phyloP scores from a whole-genome alignment of 2,888 invertebrate genomes.

The Timandra comae region DNA sequence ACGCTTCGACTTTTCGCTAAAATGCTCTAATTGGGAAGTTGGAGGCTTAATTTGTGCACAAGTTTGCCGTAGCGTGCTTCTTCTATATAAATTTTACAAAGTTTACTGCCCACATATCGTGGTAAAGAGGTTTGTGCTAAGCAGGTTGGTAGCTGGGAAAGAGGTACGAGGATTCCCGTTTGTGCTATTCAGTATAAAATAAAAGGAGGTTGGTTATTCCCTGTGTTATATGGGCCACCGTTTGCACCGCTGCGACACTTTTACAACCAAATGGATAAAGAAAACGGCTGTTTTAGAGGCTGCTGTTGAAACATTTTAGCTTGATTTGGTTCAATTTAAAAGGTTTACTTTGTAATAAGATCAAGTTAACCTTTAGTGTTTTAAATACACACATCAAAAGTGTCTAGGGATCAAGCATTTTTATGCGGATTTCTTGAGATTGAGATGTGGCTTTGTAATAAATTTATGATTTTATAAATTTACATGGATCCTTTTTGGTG shows the following conservation, averaged over 20 bases:
- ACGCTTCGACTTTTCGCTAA: slow-evolving; percentile 12
- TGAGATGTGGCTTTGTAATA: no score
- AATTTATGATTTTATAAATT: no score
- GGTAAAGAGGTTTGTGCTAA: slow-evolving; percentile 1
- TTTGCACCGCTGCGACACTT: slow-evolving; percentile 13
- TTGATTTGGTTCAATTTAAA: no score
- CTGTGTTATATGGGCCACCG: slow-evolving; percentile 8
- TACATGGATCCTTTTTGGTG: no score
- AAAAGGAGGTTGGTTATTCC: slow-evolving; percentile 1
- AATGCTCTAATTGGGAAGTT: slow-evolving; percentile 23
- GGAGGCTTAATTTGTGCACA: slow-evolving; percentile 19
- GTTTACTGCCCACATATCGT: slow-evolving; percentile 16
- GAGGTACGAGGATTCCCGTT: neutral
- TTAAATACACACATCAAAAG: no score
- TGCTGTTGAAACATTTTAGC: no score
- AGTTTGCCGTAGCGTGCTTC: slow-evolving; percentile 17
- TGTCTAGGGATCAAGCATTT: no score
- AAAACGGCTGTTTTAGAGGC: slow-evolving; percentile 8
- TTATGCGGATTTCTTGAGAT: no score
- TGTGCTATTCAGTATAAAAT: slow-evolving; percentile 4
- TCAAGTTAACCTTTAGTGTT: no score
- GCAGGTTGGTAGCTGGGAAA: neutral
- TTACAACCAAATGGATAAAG: slow-evolving; percentile 12
- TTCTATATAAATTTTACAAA: slow-evolving; percentile 16
- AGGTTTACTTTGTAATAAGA: no score